phyloP scores from a whole-genome alignment of 1,140 invertebrate genomes.

The Ceratina australensis region DNA sequence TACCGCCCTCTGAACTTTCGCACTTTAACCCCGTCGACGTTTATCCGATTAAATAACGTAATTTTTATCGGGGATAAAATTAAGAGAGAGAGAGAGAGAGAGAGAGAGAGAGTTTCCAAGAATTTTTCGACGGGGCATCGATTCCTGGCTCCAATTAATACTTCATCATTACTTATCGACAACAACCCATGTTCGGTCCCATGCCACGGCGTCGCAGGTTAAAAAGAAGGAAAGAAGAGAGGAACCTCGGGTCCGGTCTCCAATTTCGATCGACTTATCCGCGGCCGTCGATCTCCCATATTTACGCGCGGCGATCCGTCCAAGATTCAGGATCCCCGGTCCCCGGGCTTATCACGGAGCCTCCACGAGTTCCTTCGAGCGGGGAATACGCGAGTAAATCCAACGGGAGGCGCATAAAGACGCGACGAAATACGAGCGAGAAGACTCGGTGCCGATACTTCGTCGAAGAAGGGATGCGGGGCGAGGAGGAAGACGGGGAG shows the following conservation, averaged over 20 bases:
- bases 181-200: slow-evolving; percentile 3
- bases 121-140: neutral
- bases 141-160: slow-evolving; percentile 16
- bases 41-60: neutral
- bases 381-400: slow-evolving; percentile 39
- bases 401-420: slow-evolving; percentile 55
- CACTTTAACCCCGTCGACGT: neutral
- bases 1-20: neutral
- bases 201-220: slow-evolving; percentile 1
- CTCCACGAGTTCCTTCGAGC: neutral
- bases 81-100: no score
- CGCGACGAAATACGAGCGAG: slow-evolving; percentile 57
- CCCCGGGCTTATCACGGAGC: slow-evolving; percentile 28
- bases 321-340: slow-evolving; percentile 22
- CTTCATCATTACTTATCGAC: slow-evolving; percentile 23
- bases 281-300: slow-evolving; percentile 44
- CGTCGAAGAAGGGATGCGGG: slow-evolving; percentile 26
- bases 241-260: slow-evolving; percentile 7
- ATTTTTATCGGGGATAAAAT: neutral
- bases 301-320: slow-evolving; percentile 43
- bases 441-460: slow-evolving; percentile 53
- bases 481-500: slow-evolving; percentile 19
- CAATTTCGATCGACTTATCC: slow-evolving; percentile 52
- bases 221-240: slow-evolving; percentile 4
- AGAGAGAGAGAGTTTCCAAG: no score